Evolutionary conservation across 1,140 invertebrate species (phyloP).

Genomic region (Tetramorium alpestre): DNA sequence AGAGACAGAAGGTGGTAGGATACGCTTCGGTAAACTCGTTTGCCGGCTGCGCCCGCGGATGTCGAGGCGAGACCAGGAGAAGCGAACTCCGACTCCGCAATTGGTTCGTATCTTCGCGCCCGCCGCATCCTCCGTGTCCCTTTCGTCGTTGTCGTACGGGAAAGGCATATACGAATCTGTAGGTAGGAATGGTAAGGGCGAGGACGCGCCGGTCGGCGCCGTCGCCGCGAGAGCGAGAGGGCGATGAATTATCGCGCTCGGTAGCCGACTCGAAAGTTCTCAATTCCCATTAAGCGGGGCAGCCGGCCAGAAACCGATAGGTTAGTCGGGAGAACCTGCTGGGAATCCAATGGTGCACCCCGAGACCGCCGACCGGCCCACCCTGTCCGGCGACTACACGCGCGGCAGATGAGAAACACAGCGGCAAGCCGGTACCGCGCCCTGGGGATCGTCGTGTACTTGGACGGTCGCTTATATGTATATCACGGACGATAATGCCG

Average conservation of each 20-base stretch:
- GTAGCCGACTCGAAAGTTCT: slow-evolving; percentile 80
- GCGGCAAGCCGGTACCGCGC: slow-evolving; percentile 52
- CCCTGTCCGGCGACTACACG: slow-evolving; percentile 59
- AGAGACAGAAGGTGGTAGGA: slow-evolving; percentile 46
- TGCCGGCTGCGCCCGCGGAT: slow-evolving; percentile 22
- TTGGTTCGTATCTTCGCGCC: slow-evolving; percentile 36
- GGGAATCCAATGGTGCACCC: slow-evolving; percentile 69
- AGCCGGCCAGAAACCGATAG: slow-evolving; percentile 82
- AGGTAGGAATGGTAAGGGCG: slow-evolving; percentile 24
- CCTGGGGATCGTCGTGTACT: neutral
- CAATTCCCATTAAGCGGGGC: slow-evolving; percentile 83
- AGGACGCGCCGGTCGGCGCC: slow-evolving; percentile 30
- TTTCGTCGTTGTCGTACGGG: slow-evolving; percentile 42
- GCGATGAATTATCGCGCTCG: slow-evolving; percentile 78
- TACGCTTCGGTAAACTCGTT: slow-evolving; percentile 57
- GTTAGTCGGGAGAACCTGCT: slow-evolving; percentile 77
- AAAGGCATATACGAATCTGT: neutral
- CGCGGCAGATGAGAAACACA: slow-evolving; percentile 70
- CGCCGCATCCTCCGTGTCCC: neutral
- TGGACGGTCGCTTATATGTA: slow-evolving; percentile 12
- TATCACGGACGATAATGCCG: slow-evolving; percentile 37
- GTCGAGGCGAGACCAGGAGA: slow-evolving; percentile 4
- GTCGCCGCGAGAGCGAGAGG: slow-evolving; percentile 68
- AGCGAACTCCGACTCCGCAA: slow-evolving; percentile 48
- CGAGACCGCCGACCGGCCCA: slow-evolving; percentile 60